Percentiles rank a stretch among this genome's conserved stretches.
Conservation (phyloP, 2,797 vertebrate species). For the Kryptopterus vitreolus region DNA sequence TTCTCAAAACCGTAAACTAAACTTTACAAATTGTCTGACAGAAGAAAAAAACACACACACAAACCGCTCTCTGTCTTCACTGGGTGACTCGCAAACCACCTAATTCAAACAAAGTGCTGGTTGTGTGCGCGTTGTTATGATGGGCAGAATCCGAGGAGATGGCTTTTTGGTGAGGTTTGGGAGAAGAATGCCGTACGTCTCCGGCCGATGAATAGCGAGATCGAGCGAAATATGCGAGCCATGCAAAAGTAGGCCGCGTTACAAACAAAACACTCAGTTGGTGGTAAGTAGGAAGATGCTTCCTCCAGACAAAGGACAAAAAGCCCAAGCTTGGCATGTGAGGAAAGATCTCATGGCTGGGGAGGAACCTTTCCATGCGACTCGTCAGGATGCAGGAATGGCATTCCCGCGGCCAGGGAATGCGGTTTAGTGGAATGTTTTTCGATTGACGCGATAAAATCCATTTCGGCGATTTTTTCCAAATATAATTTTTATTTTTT, state of each 20-base stretch:
- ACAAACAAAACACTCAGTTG: constrained; percentile 74
- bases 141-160: constrained; percentile 58
- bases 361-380: constrained; percentile 37
- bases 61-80: constrained; percentile 30
- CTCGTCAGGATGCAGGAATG: constrained; percentile 29
- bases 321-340: constrained; percentile 40
- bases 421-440: constrained; percentile 4
- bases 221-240: constrained; percentile 73
- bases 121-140: constrained; percentile 69
- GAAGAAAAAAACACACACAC: constrained; percentile 52
- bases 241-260: constrained; percentile 74
- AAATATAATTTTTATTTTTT: too few relatives aligned
- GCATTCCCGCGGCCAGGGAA: neutral
- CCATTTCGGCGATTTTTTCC: constrained; percentile 20
- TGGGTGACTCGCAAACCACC: constrained; percentile 54
- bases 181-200: constrained; percentile 71
- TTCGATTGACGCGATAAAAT: constrained; percentile 37
- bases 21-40: constrained; percentile 65
- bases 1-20: constrained; percentile 55
- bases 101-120: constrained; percentile 74
- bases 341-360: constrained; percentile 51
- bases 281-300: constrained; percentile 62
- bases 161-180: constrained; percentile 73
- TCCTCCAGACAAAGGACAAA: constrained; percentile 56
- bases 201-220: constrained; percentile 71